Percentiles rank a stretch among this genome's conserved stretches.
Conservation (phyloP, 2,797 vertebrate species). For the Mustela erminea region DNA sequence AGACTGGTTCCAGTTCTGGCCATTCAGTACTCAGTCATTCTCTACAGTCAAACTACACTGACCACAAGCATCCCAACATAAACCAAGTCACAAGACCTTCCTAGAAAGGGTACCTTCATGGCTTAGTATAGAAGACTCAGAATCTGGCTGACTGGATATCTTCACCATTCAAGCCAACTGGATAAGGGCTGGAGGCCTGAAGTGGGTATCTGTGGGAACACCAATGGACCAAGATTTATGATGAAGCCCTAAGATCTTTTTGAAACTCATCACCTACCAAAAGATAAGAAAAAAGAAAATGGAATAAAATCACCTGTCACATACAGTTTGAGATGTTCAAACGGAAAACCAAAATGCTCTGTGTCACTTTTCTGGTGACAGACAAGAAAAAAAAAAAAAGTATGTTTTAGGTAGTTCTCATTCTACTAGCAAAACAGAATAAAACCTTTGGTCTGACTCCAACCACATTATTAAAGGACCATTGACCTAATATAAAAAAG, state of each 20-base stretch:
- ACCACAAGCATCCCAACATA: not conserved
- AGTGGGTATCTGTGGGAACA: not conserved
- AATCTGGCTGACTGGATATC: not conserved
- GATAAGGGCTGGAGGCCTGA: not conserved
- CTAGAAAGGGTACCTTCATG: not conserved
- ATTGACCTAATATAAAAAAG: slow-evolving; percentile 94
- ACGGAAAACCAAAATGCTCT: slow-evolving; percentile 85
- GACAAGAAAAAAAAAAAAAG: slow-evolving; percentile 85
- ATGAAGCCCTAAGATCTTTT: not conserved
- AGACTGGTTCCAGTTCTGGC: not conserved
- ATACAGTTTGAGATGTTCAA: slow-evolving; percentile 81
- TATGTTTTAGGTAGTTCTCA: slow-evolving; percentile 91
- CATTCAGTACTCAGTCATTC: not conserved
- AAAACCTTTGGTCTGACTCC: slow-evolving; percentile 92
- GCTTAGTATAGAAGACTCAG: not conserved
- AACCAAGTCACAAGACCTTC: not conserved
- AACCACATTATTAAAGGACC: slow-evolving; percentile 95
- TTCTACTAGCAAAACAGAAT: slow-evolving; percentile 90
- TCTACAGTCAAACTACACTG: not conserved
- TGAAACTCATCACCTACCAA: not conserved
- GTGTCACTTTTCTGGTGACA: slow-evolving; percentile 84
- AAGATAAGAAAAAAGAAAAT: not conserved
- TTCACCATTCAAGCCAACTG: not conserved
- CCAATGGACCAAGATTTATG: not conserved
- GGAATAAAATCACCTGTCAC: slow-evolving; percentile 70